phyloP scores from a whole-genome alignment of 2,888 invertebrate species.

The Nemotelus nigrinus region DNA sequence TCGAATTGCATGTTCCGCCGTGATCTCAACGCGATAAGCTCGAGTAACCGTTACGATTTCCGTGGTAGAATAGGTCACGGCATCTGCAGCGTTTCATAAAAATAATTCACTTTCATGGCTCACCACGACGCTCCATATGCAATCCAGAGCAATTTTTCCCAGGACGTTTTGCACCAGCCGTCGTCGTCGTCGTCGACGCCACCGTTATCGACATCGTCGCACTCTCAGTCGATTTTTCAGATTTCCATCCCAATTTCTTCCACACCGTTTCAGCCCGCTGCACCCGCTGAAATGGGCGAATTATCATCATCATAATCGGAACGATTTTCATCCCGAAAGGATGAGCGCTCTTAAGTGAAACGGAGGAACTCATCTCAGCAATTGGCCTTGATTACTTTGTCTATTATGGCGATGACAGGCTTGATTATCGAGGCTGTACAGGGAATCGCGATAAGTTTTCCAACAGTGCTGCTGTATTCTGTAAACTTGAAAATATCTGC shows the following conservation, averaged over 20 bases:
- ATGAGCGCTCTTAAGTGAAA: slow-evolving; percentile 15
- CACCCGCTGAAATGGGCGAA: slow-evolving; percentile 2
- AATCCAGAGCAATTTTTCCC: background rate
- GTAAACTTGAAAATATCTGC: too few relatives aligned
- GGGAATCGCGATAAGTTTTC: background rate
- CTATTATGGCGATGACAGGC: slow-evolving; percentile 37
- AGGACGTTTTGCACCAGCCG: background rate
- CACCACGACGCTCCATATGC: slow-evolving; percentile 14
- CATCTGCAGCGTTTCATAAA: slow-evolving; percentile 40
- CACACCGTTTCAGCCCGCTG: too few relatives aligned
- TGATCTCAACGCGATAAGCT: slow-evolving; percentile 32
- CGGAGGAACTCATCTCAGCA: slow-evolving; percentile 24
- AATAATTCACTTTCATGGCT: slow-evolving; percentile 15
- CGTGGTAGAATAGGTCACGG: slow-evolving; percentile 41
- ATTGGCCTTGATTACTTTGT: slow-evolving; percentile 38
- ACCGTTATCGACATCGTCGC: background rate
- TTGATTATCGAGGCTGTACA: background rate
- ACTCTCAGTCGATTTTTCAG: background rate
- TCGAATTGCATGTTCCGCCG: slow-evolving; percentile 36
- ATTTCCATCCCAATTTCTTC: background rate
- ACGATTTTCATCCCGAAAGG: slow-evolving; percentile 20
- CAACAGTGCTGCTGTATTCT: too few relatives aligned
- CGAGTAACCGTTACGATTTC: slow-evolving; percentile 40
- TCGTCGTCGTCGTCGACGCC: background rate
- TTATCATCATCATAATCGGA: slow-evolving; percentile 27